These are phyloP conservation scores for Apotomis capreana DNA, from an alignment of 2,888 invertebrate genomes.

Conservation along the genomic window DNA sequence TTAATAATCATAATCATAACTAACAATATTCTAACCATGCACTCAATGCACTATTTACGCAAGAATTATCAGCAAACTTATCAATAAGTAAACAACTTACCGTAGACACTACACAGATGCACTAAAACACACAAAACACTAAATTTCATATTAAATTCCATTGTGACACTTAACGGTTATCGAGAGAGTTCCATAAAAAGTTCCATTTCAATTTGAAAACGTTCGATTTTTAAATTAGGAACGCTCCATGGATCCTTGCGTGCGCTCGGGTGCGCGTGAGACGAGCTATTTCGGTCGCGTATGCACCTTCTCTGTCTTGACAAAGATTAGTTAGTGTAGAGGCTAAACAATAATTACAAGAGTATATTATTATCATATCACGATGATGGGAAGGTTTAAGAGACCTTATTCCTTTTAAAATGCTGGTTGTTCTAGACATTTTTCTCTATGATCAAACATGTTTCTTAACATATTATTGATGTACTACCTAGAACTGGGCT, in stretches of 20 bases:
- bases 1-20: too few species aligned
- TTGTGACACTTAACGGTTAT: slow-evolving; percentile 17
- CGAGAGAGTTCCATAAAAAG: slow-evolving; percentile 22
- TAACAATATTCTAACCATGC: slow-evolving; percentile 5
- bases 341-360: neutral
- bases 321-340: slow-evolving; percentile 64
- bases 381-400: too few species aligned
- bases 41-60: slow-evolving; percentile 32
- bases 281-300: slow-evolving; percentile 75
- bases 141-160: slow-evolving; percentile 17
- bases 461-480: too few species aligned
- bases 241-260: slow-evolving; percentile 65
- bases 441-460: too few species aligned
- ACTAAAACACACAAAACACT: slow-evolving; percentile 44
- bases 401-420: too few species aligned
- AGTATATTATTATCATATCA: too few species aligned
- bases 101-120: slow-evolving; percentile 46
- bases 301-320: slow-evolving; percentile 67
- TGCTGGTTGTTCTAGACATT: too few species aligned
- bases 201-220: slow-evolving; percentile 50
- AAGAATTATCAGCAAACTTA: slow-evolving; percentile 27
- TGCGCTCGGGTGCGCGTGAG: slow-evolving; percentile 60
- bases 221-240: slow-evolving; percentile 54
- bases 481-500: too few species aligned
- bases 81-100: slow-evolving; percentile 47